Percentiles rank a stretch among this genome's conserved stretches.
Conservation (phyloP, 2,888 invertebrate species). For the Dryobota labecula region DNA sequence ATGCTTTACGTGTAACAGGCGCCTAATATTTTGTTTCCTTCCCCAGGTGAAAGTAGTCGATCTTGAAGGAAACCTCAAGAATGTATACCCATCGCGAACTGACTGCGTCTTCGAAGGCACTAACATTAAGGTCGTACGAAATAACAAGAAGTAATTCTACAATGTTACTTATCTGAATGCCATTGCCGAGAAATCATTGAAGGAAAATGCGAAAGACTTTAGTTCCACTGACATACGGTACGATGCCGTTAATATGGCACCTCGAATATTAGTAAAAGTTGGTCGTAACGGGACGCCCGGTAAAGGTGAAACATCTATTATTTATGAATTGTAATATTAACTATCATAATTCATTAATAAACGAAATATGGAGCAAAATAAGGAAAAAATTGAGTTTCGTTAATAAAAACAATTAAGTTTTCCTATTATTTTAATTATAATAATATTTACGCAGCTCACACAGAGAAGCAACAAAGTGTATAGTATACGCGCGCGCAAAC, state of each 20-base stretch:
- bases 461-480: too few species aligned
- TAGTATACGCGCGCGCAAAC: too few species aligned
- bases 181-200: conserved; percentile 28
- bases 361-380: too few species aligned
- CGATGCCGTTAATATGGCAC: not conserved
- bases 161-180: not conserved
- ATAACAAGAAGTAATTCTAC: conserved; percentile 79
- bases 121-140: conserved; percentile 81
- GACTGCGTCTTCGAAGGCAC: conserved; percentile 92
- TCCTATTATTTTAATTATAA: too few species aligned
- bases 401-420: too few species aligned
- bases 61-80: conserved; percentile 92
- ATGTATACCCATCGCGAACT: conserved; percentile 94
- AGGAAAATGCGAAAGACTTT: conserved; percentile 17
- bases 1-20: too few species aligned
- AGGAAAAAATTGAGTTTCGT: too few species aligned
- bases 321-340: too few species aligned
- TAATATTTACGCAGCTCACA: too few species aligned
- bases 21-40: conserved; percentile 3
- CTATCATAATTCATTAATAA: too few species aligned
- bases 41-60: conserved; percentile 93
- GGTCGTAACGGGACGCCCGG: too few species aligned
- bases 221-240: not conserved
- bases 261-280: not conserved
- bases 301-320: too few species aligned